These are phyloP conservation scores for Danio albolineatus DNA, from an alignment of 2,797 vertebrate genomes.

Conservation along the genomic window DNA sequence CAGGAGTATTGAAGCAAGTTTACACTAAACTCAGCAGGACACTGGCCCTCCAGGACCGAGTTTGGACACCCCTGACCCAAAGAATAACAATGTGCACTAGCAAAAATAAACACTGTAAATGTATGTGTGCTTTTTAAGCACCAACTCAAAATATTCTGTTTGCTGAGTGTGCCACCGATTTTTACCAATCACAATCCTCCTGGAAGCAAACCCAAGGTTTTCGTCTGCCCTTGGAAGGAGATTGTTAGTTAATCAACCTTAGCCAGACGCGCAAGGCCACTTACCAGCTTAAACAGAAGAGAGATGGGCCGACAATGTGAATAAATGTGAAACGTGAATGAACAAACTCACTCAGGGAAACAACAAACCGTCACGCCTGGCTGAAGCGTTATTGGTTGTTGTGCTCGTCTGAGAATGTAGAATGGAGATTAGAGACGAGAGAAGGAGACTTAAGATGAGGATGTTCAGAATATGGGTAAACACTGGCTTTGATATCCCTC, in stretches of 20 bases:
- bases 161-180: not conserved
- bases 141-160: constrained; percentile 6
- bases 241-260: constrained; percentile 52
- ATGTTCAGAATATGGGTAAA: constrained; percentile 45
- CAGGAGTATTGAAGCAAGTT: too few relatives aligned
- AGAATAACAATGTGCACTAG: too few relatives aligned
- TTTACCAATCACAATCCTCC: constrained; percentile 32
- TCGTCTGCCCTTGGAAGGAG: constrained; percentile 10
- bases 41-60: too few relatives aligned
- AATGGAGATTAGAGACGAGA: constrained; percentile 36
- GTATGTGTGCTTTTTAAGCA: not conserved
- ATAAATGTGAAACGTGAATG: constrained; percentile 43
- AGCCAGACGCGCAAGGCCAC: constrained; percentile 36
- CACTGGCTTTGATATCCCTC: constrained; percentile 51
- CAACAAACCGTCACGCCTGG: constrained; percentile 33
- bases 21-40: too few relatives aligned
- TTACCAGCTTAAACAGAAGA: constrained; percentile 16
- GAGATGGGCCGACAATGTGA: not conserved
- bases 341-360: constrained; percentile 45
- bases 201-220: constrained; percentile 10
- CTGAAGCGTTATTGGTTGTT: constrained; percentile 39
- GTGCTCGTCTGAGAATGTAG: constrained; percentile 30
- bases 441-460: constrained; percentile 53
- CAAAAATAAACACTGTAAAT: too few relatives aligned
- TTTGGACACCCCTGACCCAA: too few relatives aligned